Base-by-base conservation (phyloP, 2,888 invertebrate species). In the Hemicrepidius hirtus region DNA sequence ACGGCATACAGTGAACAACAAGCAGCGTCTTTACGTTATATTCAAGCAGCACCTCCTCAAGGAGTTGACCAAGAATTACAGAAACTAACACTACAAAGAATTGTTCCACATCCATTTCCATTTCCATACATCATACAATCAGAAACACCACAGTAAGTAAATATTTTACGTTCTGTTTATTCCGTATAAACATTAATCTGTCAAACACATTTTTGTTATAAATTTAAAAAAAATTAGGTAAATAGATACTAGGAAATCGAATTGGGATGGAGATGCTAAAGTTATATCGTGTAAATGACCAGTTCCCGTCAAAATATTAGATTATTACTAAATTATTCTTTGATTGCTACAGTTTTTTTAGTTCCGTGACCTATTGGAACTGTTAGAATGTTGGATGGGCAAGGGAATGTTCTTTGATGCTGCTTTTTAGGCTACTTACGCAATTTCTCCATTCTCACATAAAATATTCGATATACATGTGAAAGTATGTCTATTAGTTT, bases 1-100 rank as follows among this genome's bases (percentile, higher is more conserved):
- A 71, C 71, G 6, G 9, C 41, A 9, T 60, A 57, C 28, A 53
- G 50, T 16, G 60, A 62, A 49, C 50, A 55, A 32, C 50, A 46
- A 46, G 21, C 46, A 44, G 35, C 49, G 6, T 35, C 65, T 7
- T 21, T 60, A 12, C 60, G 60, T 60, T 60, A 60, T 9, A n/a
- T 16, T 4, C 60, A 60, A 24, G 44, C 41, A 28, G 16, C 60
- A 21, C 44, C 60, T 24, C 57, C 35, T 37, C 40, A 40, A 41
- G 12, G 6, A 16, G 18, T 16, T n/a, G 59, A 60, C 20, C 41
- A 20, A 16, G 44, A 60, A 13, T 12, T 24, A 24, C 41, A 21
- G 10, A 60, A 37, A 35, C 10, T 21, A 41, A n/a, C 18, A 28
- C 21, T 24, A 24, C 59, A 35, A n/a, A 60, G 60, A 60, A 7